These are phyloP conservation scores for Pegoplata infirma DNA, from an alignment of 2,888 invertebrate genomes.

Conservation along the genomic window DNA sequence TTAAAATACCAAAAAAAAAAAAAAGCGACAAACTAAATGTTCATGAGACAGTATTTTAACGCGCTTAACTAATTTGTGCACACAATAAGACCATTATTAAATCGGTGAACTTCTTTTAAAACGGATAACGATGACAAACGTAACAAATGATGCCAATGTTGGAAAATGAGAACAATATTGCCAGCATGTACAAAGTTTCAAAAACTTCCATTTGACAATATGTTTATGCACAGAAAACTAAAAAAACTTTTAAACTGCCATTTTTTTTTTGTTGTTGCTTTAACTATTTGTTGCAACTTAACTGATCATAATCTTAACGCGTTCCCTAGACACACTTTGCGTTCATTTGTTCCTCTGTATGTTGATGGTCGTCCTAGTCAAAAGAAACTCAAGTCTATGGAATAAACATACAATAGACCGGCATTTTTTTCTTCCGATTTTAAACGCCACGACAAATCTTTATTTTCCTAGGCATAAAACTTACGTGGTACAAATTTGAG, in stretches of 20 bases:
- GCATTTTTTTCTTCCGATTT: no score
- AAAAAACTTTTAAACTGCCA: conserved; percentile 24
- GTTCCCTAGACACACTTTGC: conserved; percentile 49
- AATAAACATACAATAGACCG: conserved; percentile 25
- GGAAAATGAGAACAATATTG: conserved; percentile 53
- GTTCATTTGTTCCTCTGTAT: conserved; percentile 16
- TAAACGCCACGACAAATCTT: no score
- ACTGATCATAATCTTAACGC: conserved; percentile 60
- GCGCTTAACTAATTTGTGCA: conserved; percentile 58
- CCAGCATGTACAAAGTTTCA: conserved; percentile 20
- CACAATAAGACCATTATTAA: conserved; percentile 55
- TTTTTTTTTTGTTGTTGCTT: conserved; percentile 17
- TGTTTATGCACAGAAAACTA: conserved; percentile 36
- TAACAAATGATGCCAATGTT: conserved; percentile 53
- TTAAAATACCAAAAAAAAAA: no score
- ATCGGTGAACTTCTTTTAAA: conserved; percentile 46
- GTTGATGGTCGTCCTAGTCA: conserved; percentile 11
- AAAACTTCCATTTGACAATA: conserved; percentile 48
- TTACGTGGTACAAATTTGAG: no score
- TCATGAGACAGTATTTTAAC: conserved; percentile 27
- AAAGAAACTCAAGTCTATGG: conserved; percentile 12
- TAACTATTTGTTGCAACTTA: conserved; percentile 34
- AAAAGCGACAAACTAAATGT: conserved; percentile 9
- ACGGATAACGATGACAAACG: conserved; percentile 56
- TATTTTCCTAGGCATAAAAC: no score